Percentiles rank a stretch among this genome's conserved stretches.
phyloP scores from a whole-genome alignment of 2,888 invertebrate species.

The Ophion ventricosus region DNA sequence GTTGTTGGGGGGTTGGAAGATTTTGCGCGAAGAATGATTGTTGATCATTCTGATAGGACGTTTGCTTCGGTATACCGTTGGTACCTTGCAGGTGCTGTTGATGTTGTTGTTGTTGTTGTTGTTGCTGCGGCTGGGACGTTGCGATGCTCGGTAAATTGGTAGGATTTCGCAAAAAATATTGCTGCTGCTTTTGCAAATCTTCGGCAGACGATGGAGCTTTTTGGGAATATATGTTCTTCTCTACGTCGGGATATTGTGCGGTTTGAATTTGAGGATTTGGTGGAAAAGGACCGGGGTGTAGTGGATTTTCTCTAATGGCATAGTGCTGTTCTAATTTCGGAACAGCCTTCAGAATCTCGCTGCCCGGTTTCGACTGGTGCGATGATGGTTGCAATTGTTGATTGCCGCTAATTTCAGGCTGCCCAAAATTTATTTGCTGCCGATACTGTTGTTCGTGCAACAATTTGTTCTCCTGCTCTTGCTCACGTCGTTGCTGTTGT shows the following conservation, averaged over 20 bases:
- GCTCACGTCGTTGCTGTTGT: slow-evolving; percentile 78
- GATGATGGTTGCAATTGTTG: slow-evolving; percentile 74
- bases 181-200: slow-evolving; percentile 66
- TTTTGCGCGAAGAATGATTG: slow-evolving; percentile 77
- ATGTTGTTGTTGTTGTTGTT: slow-evolving; percentile 72
- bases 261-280: slow-evolving; percentile 74
- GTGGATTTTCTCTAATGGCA: slow-evolving; percentile 81
- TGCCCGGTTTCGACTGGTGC: slow-evolving; percentile 84
- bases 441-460: slow-evolving; percentile 75
- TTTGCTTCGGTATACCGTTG: slow-evolving; percentile 73
- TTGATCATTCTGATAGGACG: slow-evolving; percentile 78
- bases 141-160: slow-evolving; percentile 38
- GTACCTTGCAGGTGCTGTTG: slow-evolving; percentile 78
- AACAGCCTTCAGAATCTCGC: slow-evolving; percentile 90
- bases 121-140: slow-evolving; percentile 53
- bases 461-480: slow-evolving; percentile 78
- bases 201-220: slow-evolving; percentile 77
- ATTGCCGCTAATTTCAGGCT: slow-evolving; percentile 81
- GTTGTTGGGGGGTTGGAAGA: slow-evolving; percentile 75
- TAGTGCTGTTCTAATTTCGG: slow-evolving; percentile 91
- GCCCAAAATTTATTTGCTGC: slow-evolving; percentile 80
- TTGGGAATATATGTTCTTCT: slow-evolving; percentile 84
- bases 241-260: slow-evolving; percentile 67
- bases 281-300: slow-evolving; percentile 81
- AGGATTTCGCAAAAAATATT: slow-evolving; percentile 46